These are phyloP conservation scores for Peromyscus eremicus DNA, from an alignment of 2,797 vertebrate species.

Conservation along the genomic window DNA sequence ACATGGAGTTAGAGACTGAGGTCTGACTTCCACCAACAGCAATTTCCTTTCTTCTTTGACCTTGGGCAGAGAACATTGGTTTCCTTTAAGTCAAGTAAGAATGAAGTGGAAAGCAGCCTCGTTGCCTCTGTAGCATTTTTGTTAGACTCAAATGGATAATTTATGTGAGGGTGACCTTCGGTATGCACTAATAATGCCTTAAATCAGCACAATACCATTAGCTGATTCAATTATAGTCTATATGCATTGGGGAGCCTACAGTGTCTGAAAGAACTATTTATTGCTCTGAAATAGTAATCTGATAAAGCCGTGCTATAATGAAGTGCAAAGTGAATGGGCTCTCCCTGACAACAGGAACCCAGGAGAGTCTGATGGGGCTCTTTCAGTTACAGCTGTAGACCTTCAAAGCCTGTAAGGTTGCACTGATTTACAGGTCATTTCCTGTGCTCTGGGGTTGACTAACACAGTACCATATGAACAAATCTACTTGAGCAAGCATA, in stretches of 20 bases:
- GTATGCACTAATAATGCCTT: neutral
- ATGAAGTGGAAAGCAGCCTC: neutral
- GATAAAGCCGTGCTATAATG: neutral
- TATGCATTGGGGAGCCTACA: neutral
- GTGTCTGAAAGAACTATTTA: constrained; percentile 62
- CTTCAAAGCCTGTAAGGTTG: constrained; percentile 17
- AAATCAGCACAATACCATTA: constrained; percentile 55
- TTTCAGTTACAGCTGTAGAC: neutral
- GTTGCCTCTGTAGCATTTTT: constrained; percentile 14
- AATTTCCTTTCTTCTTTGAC: neutral
- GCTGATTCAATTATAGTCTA: constrained; percentile 50
- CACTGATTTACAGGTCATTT: constrained; percentile 32
- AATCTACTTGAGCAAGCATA: constrained; percentile 1
- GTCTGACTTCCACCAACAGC: neutral
- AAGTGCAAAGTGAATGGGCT: constrained; percentile 55
- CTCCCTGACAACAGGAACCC: constrained; percentile 16
- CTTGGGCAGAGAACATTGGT: neutral
- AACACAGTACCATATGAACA: constrained; percentile 28
- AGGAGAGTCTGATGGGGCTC: constrained; percentile 1
- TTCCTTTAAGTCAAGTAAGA: neutral
- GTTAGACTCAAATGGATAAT: neutral
- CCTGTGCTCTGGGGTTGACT: neutral
- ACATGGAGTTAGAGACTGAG: neutral
- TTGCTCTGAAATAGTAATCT: constrained; percentile 70
- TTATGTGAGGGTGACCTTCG: neutral